Evolutionary conservation across 2,113 vertebrate genomes (phyloP).

Genomic region (Sylvietta virens): DNA sequence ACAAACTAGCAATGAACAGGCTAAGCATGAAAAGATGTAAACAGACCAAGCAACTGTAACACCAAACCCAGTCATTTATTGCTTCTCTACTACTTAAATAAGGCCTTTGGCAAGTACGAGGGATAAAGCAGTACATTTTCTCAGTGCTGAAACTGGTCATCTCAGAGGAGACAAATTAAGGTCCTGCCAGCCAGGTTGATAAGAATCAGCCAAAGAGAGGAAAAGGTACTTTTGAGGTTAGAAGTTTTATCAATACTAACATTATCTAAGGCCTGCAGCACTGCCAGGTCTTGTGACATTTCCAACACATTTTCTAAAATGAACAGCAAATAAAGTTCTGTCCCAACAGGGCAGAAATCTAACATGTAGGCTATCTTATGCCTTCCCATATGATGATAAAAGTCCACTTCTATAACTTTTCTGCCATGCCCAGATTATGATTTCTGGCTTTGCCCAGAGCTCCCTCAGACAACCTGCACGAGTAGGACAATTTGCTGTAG

Average conservation of each 20-base stretch:
- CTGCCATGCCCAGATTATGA: not conserved
- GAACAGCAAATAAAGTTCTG: not conserved
- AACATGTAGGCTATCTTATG: not conserved
- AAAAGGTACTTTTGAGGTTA: not conserved
- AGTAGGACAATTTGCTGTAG: not conserved
- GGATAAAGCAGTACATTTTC: not conserved
- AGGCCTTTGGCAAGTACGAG: not conserved
- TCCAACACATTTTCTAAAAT: not conserved
- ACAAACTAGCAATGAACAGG: conserved; percentile 19
- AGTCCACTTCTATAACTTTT: not conserved
- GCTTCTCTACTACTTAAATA: not conserved
- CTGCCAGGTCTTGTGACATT: not conserved
- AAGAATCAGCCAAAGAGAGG: not conserved
- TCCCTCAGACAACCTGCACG: not conserved
- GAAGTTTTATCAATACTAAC: not conserved
- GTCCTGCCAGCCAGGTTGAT: not conserved
- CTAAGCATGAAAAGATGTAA: not conserved
- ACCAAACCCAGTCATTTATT: conserved; percentile 4
- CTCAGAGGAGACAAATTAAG: conserved; percentile 15
- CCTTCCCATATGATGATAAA: not conserved
- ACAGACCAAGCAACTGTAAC: conserved; percentile 2
- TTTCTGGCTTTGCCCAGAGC: not conserved
- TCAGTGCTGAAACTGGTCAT: not conserved
- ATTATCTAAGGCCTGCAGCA: not conserved
- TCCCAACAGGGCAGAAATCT: not conserved